Base-by-base conservation (phyloP, 2,888 invertebrate genomes). In the Liodrosophila aerea region DNA sequence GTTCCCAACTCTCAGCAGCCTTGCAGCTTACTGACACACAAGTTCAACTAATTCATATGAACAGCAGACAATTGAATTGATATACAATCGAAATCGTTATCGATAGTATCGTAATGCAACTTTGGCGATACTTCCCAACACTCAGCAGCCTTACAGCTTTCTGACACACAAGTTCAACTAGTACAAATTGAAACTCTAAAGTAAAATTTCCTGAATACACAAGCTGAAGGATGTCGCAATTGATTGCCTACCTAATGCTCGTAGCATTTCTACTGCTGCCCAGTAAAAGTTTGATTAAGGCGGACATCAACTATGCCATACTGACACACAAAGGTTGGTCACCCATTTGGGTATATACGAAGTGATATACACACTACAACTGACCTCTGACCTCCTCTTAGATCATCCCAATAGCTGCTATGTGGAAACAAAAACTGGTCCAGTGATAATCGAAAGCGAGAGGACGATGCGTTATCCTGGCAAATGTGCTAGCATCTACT, bases 111-210 rank as follows among this genome's bases (percentile, higher is more conserved):
- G n/a, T n/a, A n/a, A n/a, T n/a, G n/a, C n/a, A n/a, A n/a, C n/a
- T n/a, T n/a, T n/a, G n/a, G n/a, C n/a, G n/a, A n/a, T n/a, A n/a
- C n/a, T n/a, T n/a, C n/a, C n/a, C n/a, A n/a, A n/a, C n/a, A n/a
- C n/a, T n/a, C n/a, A n/a, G n/a, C n/a, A n/a, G 60, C 76, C 37
- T 37, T 64, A 49, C 49, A 43, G 43, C 52, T 56, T 46, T 31
- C 43, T 44, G 47, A 59, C 64, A 60, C 18, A 52, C 57, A 58
- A 30, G 44, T 18, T 40, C 30, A 52, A 15, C 29, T 15, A 49
- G 12, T 37, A 46, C 50, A 73, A 76, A 75, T 78, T 61, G 45
- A 78, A 62, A 68, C 54, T 56, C 64, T 64, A 64, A n/a, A n/a
- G 71, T 60, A 34, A 68, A 65, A 75, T 72, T 82, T 78, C 45